A percentile compares a stretch with the other conserved stretches of the same genome.
Evolutionary conservation across 2,113 vertebrate genomes (phyloP).

Genomic region (Chloebia gouldiae): DNA sequence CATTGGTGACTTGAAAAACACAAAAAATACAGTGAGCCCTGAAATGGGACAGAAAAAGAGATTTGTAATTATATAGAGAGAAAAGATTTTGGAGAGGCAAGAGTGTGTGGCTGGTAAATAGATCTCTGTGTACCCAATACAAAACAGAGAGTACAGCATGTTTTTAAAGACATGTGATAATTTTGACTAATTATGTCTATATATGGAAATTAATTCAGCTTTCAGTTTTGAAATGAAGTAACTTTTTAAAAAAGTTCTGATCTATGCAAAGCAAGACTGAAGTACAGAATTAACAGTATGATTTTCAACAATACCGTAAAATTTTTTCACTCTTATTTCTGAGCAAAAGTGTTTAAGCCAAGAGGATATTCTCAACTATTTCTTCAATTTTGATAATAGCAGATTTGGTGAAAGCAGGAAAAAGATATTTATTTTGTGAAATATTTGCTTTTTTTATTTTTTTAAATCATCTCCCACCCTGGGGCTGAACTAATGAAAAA

Average conservation of each 20-base stretch:
- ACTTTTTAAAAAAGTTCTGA: neutral
- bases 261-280: neutral
- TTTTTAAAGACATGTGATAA: neutral
- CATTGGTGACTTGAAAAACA: neutral
- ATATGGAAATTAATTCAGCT: neutral
- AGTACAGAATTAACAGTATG: neutral
- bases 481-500: constrained; percentile 3
- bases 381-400: neutral
- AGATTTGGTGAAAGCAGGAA: neutral
- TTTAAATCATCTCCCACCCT: neutral
- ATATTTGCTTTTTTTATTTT: neutral
- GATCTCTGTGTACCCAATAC: neutral
- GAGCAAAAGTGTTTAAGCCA: neutral
- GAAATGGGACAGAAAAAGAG: neutral
- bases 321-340: neutral
- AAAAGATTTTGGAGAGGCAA: neutral
- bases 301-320: neutral
- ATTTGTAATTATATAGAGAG: neutral
- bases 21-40: neutral
- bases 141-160: neutral
- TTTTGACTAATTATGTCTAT: neutral
- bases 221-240: neutral
- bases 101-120: neutral
- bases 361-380: neutral
- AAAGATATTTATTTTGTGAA: neutral